Base-by-base conservation (phyloP, 2,113 vertebrate species). In the Perca fluviatilis region DNA sequence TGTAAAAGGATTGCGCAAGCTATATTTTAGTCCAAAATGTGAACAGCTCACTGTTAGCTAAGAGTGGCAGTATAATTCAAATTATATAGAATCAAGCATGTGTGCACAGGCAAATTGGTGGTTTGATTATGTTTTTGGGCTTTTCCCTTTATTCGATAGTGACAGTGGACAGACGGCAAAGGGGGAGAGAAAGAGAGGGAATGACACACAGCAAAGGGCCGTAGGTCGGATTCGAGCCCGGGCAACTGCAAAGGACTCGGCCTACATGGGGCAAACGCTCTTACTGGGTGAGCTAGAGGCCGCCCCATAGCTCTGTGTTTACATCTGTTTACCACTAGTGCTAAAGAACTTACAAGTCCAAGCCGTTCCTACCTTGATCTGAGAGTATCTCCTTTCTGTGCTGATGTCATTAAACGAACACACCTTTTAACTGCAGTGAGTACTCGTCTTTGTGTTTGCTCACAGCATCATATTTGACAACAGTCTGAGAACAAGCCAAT, bases 401-500 rank as follows among this genome's bases (percentile, higher is more conserved):
- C 33, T 40, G 49, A 46, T 54, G 54, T 36, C 49, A 25, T 36
- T 15, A 12, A 79, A 30, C 25, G 3, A 69, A 73, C 51, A 62
- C 53, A 56, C 51, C 53, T 82, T 16, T 36, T 14, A 76, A n/a
- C 79, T 61, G 63, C 58, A 46, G 33, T 33, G 15, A 36, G n/a
- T 15, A 7, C 11, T 0, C 7, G 64, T 46, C 50, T 33, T 66
- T 12, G 47, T 12, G 47, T 79, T 79, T 14, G 9, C 27, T 73
- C 58, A 62, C 25, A 18, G 40, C 2, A 1, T 40, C 12, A 4
- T 21, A 5, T 63, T 43, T 69, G 70, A 72, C 60, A 64, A 56
- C 60, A 64, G 50, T 21, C 21, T 81, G 67, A 71, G 58, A 79
- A 33, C 7, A 1, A 36, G 46, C 46, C 65, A 67, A 72, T 75